Conservation (phyloP, 2,113 vertebrate species). For the Hemiscyllium ocellatum region DNA sequence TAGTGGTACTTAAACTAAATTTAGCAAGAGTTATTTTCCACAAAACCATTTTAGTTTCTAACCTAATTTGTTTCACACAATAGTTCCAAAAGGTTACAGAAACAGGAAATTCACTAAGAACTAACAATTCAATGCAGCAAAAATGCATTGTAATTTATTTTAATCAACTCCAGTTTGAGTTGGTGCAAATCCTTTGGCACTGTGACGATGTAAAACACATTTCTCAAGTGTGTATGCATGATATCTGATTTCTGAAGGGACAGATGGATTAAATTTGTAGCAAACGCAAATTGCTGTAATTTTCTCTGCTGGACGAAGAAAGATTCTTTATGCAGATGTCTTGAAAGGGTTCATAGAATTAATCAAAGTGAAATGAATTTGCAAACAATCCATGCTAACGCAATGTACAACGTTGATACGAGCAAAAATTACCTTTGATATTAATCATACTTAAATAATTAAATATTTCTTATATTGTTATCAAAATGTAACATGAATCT, state of each 20-base stretch:
- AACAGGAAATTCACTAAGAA: background rate
- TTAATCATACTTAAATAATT: background rate
- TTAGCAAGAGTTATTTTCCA: background rate
- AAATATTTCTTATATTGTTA: background rate
- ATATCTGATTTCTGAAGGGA: background rate
- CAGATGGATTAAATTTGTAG: background rate
- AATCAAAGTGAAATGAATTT: background rate
- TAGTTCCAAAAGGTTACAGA: background rate
- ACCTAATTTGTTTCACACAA: background rate
- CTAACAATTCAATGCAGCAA: background rate
- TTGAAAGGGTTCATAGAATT: background rate
- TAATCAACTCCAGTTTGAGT: background rate
- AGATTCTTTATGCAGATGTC: background rate
- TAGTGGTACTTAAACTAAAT: background rate
- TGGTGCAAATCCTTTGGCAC: background rate
- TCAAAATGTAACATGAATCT: background rate
- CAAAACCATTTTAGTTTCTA: background rate
- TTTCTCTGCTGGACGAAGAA: background rate
- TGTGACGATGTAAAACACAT: background rate
- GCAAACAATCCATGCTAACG: background rate
- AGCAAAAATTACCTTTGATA: background rate
- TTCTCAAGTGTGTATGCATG: too few species aligned
- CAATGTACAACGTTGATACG: background rate
- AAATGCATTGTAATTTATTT: background rate
- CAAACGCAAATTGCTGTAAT: background rate